Percentiles rank a stretch among this genome's conserved stretches.
Evolutionary conservation across 2,797 vertebrate species (phyloP).

Genomic region (Manis pentadactyla): DNA sequence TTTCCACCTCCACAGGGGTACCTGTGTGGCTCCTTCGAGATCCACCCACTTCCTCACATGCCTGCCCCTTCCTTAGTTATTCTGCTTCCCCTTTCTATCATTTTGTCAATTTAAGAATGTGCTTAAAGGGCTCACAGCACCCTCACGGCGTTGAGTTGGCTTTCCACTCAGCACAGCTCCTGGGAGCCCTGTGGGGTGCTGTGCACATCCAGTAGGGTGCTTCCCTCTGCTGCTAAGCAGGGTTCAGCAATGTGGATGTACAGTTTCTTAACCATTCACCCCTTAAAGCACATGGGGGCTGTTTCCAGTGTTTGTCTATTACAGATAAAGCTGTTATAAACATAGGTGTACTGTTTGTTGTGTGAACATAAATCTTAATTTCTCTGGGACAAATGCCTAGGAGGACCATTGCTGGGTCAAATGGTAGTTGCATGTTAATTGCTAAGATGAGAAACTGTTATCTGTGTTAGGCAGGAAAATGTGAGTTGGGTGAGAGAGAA

Average conservation of each 20-base stretch:
- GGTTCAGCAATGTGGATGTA: neutral
- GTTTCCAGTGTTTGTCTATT: neutral
- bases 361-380: conserved; percentile 16
- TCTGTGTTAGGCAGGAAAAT: neutral
- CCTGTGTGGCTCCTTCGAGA: neutral
- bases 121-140: neutral
- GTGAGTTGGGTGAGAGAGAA: too few relatives aligned
- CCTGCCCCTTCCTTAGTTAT: neutral
- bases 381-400: conserved; percentile 38
- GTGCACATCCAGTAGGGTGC: neutral
- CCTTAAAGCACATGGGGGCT: neutral
- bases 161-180: neutral
- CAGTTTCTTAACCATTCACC: neutral
- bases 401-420: neutral
- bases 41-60: neutral
- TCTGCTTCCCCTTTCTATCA: neutral
- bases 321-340: neutral
- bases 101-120: neutral
- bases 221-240: neutral
- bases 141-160: neutral
- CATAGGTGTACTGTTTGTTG: neutral
- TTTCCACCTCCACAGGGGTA: neutral
- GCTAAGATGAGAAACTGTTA: conserved; percentile 46
- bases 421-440: neutral
- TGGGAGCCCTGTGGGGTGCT: neutral